phyloP scores from a whole-genome alignment of 2,888 invertebrate genomes.

The Drosophila anceps region DNA sequence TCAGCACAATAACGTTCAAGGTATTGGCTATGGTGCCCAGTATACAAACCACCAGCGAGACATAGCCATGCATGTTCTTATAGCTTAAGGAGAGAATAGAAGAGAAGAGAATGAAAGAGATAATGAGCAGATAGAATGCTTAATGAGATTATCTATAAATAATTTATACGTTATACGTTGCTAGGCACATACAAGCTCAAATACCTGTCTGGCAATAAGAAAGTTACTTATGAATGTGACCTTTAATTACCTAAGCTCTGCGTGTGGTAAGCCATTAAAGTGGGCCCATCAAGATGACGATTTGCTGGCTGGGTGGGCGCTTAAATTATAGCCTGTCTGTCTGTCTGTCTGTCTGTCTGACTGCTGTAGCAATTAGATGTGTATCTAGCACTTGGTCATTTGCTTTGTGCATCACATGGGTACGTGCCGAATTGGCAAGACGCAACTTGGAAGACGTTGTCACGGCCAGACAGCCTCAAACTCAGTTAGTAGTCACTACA shows the following conservation, averaged over 20 bases:
- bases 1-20: constrained; percentile 96
- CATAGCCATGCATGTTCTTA: constrained; percentile 92
- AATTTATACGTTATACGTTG: background rate
- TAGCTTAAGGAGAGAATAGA: constrained; percentile 86
- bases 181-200: background rate
- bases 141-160: constrained; percentile 3
- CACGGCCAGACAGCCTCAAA: constrained; percentile 62
- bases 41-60: constrained; percentile 93
- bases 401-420: constrained; percentile 65
- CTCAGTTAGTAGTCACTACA: constrained; percentile 32
- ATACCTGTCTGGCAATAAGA: constrained; percentile 9
- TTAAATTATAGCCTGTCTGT: constrained; percentile 33
- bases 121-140: background rate
- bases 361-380: constrained; percentile 70
- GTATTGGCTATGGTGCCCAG: constrained; percentile 96
- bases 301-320: constrained; percentile 1
- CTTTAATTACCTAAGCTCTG: constrained; percentile 31
- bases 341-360: constrained; percentile 19
- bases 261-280: constrained; percentile 32
- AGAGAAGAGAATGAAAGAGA: background rate
- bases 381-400: constrained; percentile 76
- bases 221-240: constrained; percentile 5
- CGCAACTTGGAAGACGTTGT: constrained; percentile 61
- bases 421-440: constrained; percentile 70
- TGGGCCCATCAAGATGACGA: constrained; percentile 18